These are phyloP conservation scores for Macaria liturata DNA, from an alignment of 2,888 invertebrate genomes.

Conservation along the genomic window DNA sequence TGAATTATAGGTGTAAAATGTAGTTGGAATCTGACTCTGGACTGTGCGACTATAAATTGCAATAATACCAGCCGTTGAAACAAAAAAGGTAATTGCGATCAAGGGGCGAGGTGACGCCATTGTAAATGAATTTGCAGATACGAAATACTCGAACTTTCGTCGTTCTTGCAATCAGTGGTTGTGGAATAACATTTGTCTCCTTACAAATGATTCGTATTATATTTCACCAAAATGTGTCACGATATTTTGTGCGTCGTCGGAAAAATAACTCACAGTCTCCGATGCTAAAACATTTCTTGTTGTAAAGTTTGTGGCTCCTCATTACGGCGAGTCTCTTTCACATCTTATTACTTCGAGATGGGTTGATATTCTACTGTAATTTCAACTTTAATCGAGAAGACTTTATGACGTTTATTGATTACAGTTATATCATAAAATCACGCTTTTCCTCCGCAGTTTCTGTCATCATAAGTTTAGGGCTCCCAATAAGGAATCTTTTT, in stretches of 20 bases:
- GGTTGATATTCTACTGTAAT: conserved; percentile 37
- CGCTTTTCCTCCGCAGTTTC: conserved; percentile 52
- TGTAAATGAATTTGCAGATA: conserved; percentile 43
- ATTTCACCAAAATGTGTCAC: conserved; percentile 30
- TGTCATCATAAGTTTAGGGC: conserved; percentile 65
- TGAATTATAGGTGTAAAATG: conserved; percentile 73
- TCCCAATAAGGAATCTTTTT: conserved; percentile 54
- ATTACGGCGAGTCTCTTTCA: conserved; percentile 58
- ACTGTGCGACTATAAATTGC: conserved; percentile 67
- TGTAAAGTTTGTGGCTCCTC: conserved; percentile 46
- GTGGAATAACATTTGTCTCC: conserved; percentile 25
- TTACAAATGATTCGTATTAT: conserved; percentile 23
- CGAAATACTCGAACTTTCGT: conserved; percentile 27
- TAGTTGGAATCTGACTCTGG: conserved; percentile 61
- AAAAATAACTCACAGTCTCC: conserved; percentile 42
- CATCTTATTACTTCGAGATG: conserved; percentile 44
- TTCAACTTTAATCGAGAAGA: conserved; percentile 37
- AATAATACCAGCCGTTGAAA: conserved; percentile 57
- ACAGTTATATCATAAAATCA: conserved; percentile 23
- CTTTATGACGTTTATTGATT: conserved; percentile 39
- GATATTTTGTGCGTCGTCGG: conserved; percentile 45
- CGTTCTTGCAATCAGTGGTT: conserved; percentile 26
- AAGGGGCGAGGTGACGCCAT: conserved; percentile 44
- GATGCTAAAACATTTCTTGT: conserved; percentile 40
- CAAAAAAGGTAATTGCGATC: conserved; percentile 58